Base-by-base conservation (phyloP, 1,140 invertebrate species). In the Ceratoteleas bidentatus region DNA sequence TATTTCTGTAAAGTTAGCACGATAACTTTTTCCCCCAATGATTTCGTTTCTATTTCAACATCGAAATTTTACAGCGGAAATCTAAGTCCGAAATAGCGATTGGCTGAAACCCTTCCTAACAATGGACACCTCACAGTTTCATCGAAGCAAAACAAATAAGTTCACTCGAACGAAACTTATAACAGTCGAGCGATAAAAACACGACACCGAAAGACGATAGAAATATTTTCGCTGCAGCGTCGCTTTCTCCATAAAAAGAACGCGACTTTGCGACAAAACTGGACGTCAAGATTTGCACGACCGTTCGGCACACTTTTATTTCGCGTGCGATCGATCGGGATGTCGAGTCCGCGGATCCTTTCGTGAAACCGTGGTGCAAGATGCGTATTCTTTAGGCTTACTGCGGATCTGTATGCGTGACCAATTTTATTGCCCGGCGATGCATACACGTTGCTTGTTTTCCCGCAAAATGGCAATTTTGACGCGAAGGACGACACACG, bases 401-500 rank as follows among this genome's bases (percentile, higher is more conserved):
- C 50, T 43, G 49, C 11, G 53, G 58, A 80, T 74, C 74, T 43
- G 45, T 65, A 60, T 74, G 58, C 45, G 66, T 83, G 75, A 83
- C 81, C 75, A 83, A 83, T 83, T 83, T 79, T 78, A 83, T 78
- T 70, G 50, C 32, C 61, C 70, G 15, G 57, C 56, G 32, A 50
- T 9, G 58, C 64, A 64, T 80, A 73, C 38, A 64, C 45, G 45
- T 68, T 60, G 54, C 66, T 33, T 62, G 54, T 76, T 81, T 81
- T 76, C 62, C 65, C 61, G 53, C 66, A 68, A 81, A 81, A 76
- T 76, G 79, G 65, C 52, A 85, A 84, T 86, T 86, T 86, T 80
- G 84, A 78, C 83, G 52, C 77, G 83, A 84, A 85, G 83, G 85
- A 85, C 84, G 54, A 77, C 76, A 79, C 76, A 79, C 72, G 50